These are phyloP conservation scores for Scolanthus callimorphus DNA, from an alignment of 92 coral and sea anemone genomes.

Conservation along the genomic window DNA sequence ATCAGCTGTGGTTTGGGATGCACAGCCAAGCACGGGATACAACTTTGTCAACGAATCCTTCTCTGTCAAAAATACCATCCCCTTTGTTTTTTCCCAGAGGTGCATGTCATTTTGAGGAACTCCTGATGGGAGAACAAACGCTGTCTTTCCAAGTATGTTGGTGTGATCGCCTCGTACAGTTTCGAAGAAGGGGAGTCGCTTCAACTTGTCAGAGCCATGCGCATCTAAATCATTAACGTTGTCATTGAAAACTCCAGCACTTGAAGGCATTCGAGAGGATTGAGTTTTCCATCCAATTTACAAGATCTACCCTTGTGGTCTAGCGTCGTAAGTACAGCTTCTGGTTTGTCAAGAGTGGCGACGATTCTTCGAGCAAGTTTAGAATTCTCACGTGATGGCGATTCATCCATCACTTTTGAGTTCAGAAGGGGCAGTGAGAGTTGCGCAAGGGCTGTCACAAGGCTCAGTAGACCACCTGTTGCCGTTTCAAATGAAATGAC, in stretches of 20 bases:
- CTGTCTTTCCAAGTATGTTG: neutral
- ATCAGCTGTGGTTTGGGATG: conserved; percentile 15
- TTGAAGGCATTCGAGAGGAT: neutral
- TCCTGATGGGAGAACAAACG: conserved; percentile 1
- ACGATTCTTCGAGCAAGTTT: conserved; percentile 26
- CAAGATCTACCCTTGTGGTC: conserved; percentile 11
- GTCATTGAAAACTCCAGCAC: conserved; percentile 38
- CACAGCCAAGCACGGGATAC: conserved; percentile 18
- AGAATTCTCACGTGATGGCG: neutral
- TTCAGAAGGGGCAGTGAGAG: conserved; percentile 50
- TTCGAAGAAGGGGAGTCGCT: conserved; percentile 27
- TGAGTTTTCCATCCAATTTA: neutral
- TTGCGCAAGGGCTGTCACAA: conserved; percentile 20
- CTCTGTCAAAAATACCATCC: conserved; percentile 21
- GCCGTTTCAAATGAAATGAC: conserved; percentile 6
- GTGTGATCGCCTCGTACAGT: conserved; percentile 16
- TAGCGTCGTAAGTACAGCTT: conserved; percentile 26
- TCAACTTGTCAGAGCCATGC: neutral
- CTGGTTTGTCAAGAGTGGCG: conserved; percentile 35
- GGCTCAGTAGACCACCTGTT: neutral
- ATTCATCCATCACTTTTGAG: neutral
- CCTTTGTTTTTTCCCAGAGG: conserved; percentile 1
- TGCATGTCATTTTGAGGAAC: no score
- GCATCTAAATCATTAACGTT: neutral
- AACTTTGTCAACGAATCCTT: neutral